phyloP scores from a whole-genome alignment of 2,113 vertebrate genomes.

The Micromys minutus region DNA sequence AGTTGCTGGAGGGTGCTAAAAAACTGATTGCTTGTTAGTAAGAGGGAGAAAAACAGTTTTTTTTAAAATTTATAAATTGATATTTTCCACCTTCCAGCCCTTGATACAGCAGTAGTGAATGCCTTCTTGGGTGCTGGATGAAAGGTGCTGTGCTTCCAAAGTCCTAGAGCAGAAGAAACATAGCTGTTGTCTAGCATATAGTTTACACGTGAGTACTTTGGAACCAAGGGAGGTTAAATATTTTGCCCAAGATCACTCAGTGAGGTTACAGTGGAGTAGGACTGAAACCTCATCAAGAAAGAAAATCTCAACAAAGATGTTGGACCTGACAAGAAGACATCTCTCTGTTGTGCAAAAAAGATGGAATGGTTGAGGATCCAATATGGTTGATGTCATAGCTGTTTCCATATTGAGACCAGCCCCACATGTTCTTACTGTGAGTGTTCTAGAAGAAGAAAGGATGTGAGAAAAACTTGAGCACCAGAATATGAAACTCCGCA shows the following conservation, averaged over 20 bases:
- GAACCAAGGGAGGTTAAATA: constrained; percentile 7
- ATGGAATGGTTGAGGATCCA: background rate
- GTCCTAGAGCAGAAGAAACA: background rate
- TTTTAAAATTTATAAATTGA: background rate
- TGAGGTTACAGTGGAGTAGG: background rate
- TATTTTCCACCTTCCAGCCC: background rate
- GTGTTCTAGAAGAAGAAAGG: background rate
- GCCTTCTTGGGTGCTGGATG: background rate
- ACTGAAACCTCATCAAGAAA: background rate
- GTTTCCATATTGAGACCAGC: background rate
- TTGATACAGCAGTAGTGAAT: background rate
- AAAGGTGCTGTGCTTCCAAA: background rate
- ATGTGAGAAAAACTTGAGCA: background rate
- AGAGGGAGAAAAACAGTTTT: background rate
- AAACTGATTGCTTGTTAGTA: background rate
- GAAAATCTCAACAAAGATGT: background rate
- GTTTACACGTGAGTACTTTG: background rate
- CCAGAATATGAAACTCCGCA: background rate
- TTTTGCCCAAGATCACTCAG: background rate
- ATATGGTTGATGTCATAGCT: background rate
- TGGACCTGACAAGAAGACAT: background rate
- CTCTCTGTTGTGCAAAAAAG: background rate
- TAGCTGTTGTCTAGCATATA: background rate
- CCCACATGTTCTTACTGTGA: background rate
- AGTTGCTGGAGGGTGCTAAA: background rate